Evolutionary conservation across 2,888 invertebrate genomes (phyloP), one percentile per base, ranked within the genome.

Genomic region (Tenthredo scrophulariae): DNA sequence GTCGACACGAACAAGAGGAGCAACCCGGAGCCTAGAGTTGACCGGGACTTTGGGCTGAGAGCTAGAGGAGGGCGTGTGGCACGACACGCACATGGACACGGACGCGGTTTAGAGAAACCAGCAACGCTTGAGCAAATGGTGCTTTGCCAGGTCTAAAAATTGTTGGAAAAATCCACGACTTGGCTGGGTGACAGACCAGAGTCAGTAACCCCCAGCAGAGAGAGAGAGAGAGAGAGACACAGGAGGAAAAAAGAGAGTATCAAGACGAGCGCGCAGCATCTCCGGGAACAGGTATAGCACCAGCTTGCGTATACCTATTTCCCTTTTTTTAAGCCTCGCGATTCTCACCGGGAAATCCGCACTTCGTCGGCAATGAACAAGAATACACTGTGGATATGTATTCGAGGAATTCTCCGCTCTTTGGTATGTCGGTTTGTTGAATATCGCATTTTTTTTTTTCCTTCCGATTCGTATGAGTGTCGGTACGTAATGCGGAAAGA

Each of bases 71-170:
- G 26, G 2, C 29, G 70, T 29, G 67, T 43, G 18, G 79, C 33
- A 46, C 26, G 46, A 46, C 46, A 46, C 46, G 75, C 43, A 37
- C 75, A n/a, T 5, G 54, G 54, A 54, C 46, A 79, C 18, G 77
- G 33, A 50, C 18, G 18, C 18, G n/a, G 72, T 18, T 74, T 74
- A 40, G 40, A 74, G 72, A 43, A 43, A 67, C 65, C 83, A 50
- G 83, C 65, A 67, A 70, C 83, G 83, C 43, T 65, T 40, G 83
- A 70, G 84, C 84, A 84, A 84, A 84, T 65, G 84, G 72, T 84
- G 84, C 84, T 74, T 65, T 82, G 85, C 85, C 85, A 85, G 82
- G 77, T 85, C 85, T 85, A 85, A 85, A 85, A 85, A 85, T 85
- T 85, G 80, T 82, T 85, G 82, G 85, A 85, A 85, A 85, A 85